A percentile compares a stretch with the other conserved stretches of the same genome.
Evolutionary conservation across 1,140 invertebrate species (phyloP).

Genomic region (Leptinotarsa lineolata): DNA sequence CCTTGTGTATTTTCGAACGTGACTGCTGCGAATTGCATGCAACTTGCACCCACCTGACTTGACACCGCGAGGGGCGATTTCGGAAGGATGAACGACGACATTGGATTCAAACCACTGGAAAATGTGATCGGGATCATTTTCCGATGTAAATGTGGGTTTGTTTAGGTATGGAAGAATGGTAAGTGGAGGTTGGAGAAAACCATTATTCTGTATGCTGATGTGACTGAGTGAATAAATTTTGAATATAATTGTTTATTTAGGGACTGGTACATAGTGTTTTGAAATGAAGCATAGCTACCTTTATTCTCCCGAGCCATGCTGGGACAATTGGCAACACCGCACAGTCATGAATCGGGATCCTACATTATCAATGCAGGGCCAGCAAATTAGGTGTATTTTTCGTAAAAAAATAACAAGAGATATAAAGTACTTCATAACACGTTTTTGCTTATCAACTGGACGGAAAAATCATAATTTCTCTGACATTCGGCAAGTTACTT

Average conservation of each 20-base stretch:
- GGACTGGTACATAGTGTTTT: constrained; percentile 7
- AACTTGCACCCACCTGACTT: constrained; percentile 3
- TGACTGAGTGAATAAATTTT: not conserved
- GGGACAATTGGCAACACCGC: no score
- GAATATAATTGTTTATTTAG: not conserved
- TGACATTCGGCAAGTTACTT: no score
- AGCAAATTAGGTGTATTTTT: no score
- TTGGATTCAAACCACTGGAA: constrained; percentile 11
- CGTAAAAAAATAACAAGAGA: no score
- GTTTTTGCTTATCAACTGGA: no score
- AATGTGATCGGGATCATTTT: constrained; percentile 14
- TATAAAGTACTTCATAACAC: no score
- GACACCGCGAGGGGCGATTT: constrained; percentile 4
- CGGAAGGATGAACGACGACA: not conserved
- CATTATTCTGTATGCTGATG: not conserved
- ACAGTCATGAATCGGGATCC: no score
- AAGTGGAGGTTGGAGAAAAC: not conserved
- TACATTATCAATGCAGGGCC: no score
- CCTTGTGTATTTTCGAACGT: not conserved
- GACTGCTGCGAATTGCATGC: not conserved
- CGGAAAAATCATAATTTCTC: no score
- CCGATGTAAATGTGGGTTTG: constrained; percentile 17
- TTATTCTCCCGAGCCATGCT: no score
- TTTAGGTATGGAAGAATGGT: not conserved
- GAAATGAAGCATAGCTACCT: no score